phyloP scores from a whole-genome alignment of 2,888 invertebrate species.

The Archips crataeganus region DNA sequence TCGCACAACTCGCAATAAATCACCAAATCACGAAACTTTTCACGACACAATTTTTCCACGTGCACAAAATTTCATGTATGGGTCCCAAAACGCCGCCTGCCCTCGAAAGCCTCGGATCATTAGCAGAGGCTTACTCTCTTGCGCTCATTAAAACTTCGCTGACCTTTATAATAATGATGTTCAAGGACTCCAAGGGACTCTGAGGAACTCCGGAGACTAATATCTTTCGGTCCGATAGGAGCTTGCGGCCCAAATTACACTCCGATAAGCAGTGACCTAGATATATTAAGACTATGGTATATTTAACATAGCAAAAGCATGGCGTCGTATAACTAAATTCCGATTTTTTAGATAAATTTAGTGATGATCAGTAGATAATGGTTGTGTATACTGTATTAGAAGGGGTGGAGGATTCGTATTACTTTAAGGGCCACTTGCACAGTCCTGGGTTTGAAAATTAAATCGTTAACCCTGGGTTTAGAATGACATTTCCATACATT shows the following conservation, averaged over 20 bases:
- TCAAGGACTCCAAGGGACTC: slow-evolving; percentile 53
- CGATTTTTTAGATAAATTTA: no score
- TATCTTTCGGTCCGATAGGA: slow-evolving; percentile 13
- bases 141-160: slow-evolving; percentile 72
- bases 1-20: not conserved
- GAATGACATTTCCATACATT: no score
- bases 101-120: slow-evolving; percentile 59
- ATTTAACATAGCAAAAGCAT: no score
- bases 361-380: no score
- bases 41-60: not conserved
- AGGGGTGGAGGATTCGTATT: no score
- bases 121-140: slow-evolving; percentile 60
- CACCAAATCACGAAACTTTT: slow-evolving; percentile 2
- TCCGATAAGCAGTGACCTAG: not conserved
- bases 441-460: no score
- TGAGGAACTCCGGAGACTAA: not conserved
- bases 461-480: no score
- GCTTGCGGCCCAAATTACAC: slow-evolving; percentile 3
- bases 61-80: not conserved
- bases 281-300: not conserved
- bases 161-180: slow-evolving; percentile 70
- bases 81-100: not conserved
- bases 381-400: no score
- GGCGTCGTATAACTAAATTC: no score
- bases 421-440: no score